Evolutionary conservation across 2,113 vertebrate genomes (phyloP).

Genomic region (Asarcornis scutulata): DNA sequence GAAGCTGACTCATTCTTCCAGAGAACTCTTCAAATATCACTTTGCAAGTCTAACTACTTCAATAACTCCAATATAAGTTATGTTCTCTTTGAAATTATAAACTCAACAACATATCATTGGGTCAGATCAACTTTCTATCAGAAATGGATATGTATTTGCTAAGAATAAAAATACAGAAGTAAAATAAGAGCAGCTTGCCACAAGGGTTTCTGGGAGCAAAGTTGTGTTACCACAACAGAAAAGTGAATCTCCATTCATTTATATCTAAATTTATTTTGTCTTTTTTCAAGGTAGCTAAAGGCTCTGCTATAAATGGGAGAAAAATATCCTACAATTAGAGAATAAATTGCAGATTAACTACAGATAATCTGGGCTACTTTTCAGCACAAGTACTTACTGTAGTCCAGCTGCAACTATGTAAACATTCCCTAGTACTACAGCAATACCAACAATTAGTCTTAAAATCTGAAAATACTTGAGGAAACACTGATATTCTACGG

Average conservation of each 20-base stretch:
- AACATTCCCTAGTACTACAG: background rate
- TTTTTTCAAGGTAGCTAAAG: background rate
- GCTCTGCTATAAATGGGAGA: background rate
- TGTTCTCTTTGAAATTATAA: background rate
- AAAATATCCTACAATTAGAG: background rate
- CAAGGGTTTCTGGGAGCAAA: background rate
- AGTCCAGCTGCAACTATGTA: background rate
- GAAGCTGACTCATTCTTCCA: conserved; percentile 22
- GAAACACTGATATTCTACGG: background rate
- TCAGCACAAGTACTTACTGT: background rate
- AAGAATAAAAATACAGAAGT: background rate
- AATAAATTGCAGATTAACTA: background rate
- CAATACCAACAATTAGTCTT: background rate
- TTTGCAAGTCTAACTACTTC: background rate
- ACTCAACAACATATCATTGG: background rate
- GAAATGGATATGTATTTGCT: background rate
- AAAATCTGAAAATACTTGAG: background rate
- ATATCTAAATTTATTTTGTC: background rate
- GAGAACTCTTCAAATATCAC: background rate
- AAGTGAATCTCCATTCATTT: background rate
- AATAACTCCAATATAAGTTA: background rate
- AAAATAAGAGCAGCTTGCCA: background rate
- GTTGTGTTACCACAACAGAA: background rate
- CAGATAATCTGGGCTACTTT: background rate
- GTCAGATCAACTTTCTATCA: background rate